Base-by-base conservation (phyloP, 2,888 invertebrate genomes). In the Tetragnatha montana region DNA sequence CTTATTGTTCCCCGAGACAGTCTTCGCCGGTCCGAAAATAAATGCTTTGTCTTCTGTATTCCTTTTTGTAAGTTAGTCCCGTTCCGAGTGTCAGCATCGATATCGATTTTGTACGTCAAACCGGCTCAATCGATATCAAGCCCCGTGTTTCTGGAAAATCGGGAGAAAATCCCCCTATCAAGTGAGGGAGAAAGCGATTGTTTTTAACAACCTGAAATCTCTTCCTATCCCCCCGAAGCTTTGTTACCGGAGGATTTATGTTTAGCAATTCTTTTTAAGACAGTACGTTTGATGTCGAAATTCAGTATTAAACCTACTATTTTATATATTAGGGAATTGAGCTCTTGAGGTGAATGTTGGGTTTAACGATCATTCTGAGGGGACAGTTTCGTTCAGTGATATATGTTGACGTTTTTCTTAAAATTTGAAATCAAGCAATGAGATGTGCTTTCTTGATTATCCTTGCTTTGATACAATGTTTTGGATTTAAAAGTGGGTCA, bases 61-160 rank as follows among this genome's bases (percentile, higher is more conserved):
- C 49, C 71, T 35, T 83, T 69, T 50, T 75, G 60, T 47, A 49
- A 83, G 74, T 78, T 85, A 70, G 83, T 47, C 8, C n/a, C 71
- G 69, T 81, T 87, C 68, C 74, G 60, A 74, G 74, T 81, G 87
- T 87, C 87, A 81, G 69, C 80, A 51, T 81, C 68, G 19, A 81
- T 87, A 87, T 87, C 81, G 87, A 87, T 87, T 87, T 74, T 75
- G 81, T 49, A 60, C 87, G 81, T 87, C 87, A 87, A 87, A 81
- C 80, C 81, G 74, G 74, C 60, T 21, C 81, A 81, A 87, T 87
- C 87, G 87, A 87, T 87, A 49, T 6, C 73, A 84, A 84, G 69
- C 35, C 35, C 75, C 21, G 14, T 79, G 85, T 85, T 68, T 50
- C 19, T 49, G 69, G 79, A 81, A 35, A 81, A 80, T 81, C 75